A percentile compares a stretch with the other conserved stretches of the same genome.
phyloP scores from a whole-genome alignment of 1,140 invertebrate genomes.

The Theocolax elegans region DNA sequence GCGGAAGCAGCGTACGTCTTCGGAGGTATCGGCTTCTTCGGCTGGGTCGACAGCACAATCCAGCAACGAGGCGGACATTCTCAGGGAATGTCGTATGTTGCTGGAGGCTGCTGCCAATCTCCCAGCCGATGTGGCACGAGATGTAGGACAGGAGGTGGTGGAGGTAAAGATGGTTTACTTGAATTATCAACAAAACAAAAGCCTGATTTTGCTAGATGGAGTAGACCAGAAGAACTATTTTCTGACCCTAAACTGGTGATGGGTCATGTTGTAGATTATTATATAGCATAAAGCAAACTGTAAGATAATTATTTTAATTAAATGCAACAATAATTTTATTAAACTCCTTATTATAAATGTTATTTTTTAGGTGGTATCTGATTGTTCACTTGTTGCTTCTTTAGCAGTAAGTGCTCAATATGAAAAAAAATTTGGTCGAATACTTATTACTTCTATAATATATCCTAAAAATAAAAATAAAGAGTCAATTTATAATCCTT shows the following conservation, averaged over 20 bases:
- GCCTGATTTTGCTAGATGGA: constrained; percentile 81
- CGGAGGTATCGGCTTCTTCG: too few species aligned
- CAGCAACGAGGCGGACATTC: too few species aligned
- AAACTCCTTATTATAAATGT: constrained; percentile 49
- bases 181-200: constrained; percentile 89
- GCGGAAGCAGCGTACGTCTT: too few species aligned
- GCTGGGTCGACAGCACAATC: too few species aligned
- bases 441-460: constrained; percentile 93
- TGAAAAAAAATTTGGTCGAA: constrained; percentile 88
- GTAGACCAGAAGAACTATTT: constrained; percentile 85
- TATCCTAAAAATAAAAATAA: constrained; percentile 91
- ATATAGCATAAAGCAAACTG: constrained; percentile 94
- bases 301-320: constrained; percentile 60
- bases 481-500: constrained; percentile 92
- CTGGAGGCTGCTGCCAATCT: too few species aligned
- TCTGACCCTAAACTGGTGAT: constrained; percentile 87
- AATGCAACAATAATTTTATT: constrained; percentile 49
- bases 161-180: constrained; percentile 81
- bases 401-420: constrained; percentile 93
- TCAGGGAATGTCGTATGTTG: too few species aligned
- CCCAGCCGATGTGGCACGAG: too few species aligned
- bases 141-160: too few species aligned
- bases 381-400: constrained; percentile 98
- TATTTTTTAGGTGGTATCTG: constrained; percentile 81
- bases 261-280: constrained; percentile 83